phyloP scores from a whole-genome alignment of 2,888 invertebrate species.

The Acrobasis repandana region DNA sequence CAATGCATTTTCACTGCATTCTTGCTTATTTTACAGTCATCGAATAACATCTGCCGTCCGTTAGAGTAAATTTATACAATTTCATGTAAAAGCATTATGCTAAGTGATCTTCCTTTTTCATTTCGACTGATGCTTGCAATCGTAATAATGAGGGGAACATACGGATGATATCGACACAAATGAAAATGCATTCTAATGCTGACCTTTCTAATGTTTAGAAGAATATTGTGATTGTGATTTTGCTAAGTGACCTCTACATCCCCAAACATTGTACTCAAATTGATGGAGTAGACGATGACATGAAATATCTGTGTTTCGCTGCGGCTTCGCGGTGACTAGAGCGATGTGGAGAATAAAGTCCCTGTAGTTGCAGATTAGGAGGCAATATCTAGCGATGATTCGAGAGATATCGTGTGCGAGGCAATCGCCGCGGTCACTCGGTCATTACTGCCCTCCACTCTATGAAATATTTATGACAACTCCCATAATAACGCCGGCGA shows the following conservation, averaged over 20 bases:
- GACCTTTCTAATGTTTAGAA: conserved; percentile 4
- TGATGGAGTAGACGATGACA: conserved; percentile 14
- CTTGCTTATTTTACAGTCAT: conserved; percentile 5
- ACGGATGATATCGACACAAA: conserved; percentile 6
- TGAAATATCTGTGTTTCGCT: conserved; percentile 9
- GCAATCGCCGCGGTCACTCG: conserved; percentile 70
- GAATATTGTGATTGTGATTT: conserved; percentile 6
- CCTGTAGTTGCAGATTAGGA: conserved; percentile 18
- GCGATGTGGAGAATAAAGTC: conserved; percentile 10
- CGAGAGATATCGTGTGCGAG: conserved; percentile 32
- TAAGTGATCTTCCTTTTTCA: conserved; percentile 12
- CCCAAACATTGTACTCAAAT: background rate
- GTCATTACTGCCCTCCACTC: conserved; percentile 78
- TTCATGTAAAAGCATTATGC: conserved; percentile 18
- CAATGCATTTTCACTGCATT: background rate
- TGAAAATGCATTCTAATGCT: conserved; percentile 12
- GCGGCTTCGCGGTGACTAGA: conserved; percentile 11
- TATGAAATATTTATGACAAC: conserved; percentile 83
- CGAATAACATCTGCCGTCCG: conserved; percentile 3
- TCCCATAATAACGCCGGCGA: conserved; percentile 80
- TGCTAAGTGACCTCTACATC: conserved; percentile 9
- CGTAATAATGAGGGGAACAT: conserved; percentile 10
- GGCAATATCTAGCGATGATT: conserved; percentile 27
- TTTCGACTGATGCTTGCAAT: conserved; percentile 7
- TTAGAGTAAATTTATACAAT: conserved; percentile 18